Conservation (phyloP, 2,113 vertebrate genomes). For the Coracopsis vasa region DNA sequence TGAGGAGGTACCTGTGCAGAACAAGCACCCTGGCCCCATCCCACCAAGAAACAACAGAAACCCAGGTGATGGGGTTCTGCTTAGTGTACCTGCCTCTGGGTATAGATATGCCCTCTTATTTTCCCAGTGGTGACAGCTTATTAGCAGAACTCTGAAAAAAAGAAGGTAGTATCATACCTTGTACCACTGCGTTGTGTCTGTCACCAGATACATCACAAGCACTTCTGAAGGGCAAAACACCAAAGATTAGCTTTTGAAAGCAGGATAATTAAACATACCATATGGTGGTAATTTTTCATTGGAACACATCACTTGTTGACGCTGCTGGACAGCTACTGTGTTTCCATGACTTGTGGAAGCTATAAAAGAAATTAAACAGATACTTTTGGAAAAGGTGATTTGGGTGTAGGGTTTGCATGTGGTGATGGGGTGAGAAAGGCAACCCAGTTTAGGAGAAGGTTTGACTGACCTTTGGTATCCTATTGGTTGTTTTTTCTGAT, state of each 20-base stretch:
- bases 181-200: neutral
- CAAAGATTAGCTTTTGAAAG: neutral
- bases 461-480: neutral
- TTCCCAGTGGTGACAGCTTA: neutral
- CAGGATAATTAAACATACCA: neutral
- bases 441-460: neutral
- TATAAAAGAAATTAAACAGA: neutral
- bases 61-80: neutral
- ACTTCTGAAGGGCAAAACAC: neutral
- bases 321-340: neutral
- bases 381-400: neutral
- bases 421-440: neutral
- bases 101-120: neutral
- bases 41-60: neutral
- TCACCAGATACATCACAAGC: neutral
- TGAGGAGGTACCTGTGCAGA: neutral
- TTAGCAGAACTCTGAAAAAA: neutral
- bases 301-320: neutral
- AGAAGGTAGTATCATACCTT: neutral
- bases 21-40: neutral
- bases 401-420: neutral
- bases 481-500: neutral
- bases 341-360: neutral
- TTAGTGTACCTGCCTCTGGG: neutral
- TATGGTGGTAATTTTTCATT: neutral